Evolutionary conservation across 2,113 vertebrate species (phyloP), one percentile per base, ranked within the genome.

Genomic region (Oreochromis aureus): DNA sequence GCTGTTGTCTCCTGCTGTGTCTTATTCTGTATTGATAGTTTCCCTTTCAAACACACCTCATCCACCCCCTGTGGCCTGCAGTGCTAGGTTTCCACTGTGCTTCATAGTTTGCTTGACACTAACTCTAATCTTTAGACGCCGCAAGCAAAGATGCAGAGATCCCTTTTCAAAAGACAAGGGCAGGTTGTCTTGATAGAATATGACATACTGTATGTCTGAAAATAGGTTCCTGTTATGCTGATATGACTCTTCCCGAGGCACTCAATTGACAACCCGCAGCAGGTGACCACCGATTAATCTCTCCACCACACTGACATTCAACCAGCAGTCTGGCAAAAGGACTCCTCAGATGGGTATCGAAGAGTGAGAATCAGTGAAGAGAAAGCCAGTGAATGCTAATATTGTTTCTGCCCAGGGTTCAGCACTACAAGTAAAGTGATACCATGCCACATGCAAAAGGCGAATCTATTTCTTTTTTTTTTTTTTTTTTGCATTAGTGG

Each of bases 191-290:
- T 94, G 87, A 90, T 66, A 83, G 89, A 89, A 90, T 80, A 91
- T 88, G 89, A 93, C 91, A 90, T 89, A 53, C 73, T 78, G 73
- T 78, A 91, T 92, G 92, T 92, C 85, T 89, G 69, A 91, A 94
- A 95, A 93, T 73, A 84, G 89, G 58, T 89, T 88, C 79, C 86
- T 89, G 87, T 94, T 94, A 91, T 89, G 89, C 89, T 94, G 91
- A 93, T 93, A 71, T 53, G 87, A 85, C 91, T 91, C 83, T 89
- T 92, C 92, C 92, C 58, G 88, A 90, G 92, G 92, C 48, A 80
- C 87, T 91, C 86, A 89, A 93, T 94, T 94, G 95, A 94, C 94
- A 93, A 86, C 82, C 69, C 94, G 54, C 95, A 95, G 95, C 93
- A 80, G 94, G 96, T 88, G 89, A 93, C 90, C 82, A 19, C 54